phyloP scores from a whole-genome alignment of 2,888 invertebrate species.

The Dione vanillae region DNA sequence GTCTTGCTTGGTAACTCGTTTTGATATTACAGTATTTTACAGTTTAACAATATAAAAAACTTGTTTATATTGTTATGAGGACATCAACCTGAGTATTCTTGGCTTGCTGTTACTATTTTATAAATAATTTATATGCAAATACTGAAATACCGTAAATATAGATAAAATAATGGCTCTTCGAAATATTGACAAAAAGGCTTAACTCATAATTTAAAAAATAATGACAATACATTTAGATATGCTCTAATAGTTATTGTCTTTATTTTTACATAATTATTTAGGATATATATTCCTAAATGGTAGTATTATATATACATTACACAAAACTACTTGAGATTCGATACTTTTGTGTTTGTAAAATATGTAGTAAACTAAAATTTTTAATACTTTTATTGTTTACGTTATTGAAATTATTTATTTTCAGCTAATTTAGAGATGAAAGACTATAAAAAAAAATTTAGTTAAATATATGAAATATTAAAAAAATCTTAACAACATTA shows the following conservation, averaged over 20 bases:
- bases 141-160: background rate
- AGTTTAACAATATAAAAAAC: slow-evolving; percentile 4
- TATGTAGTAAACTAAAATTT: too few relatives aligned
- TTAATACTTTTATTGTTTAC: too few relatives aligned
- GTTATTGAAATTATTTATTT: too few relatives aligned
- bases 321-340: background rate
- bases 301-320: too few relatives aligned
- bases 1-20: slow-evolving; percentile 18
- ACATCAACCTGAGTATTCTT: slow-evolving; percentile 6
- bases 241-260: too few relatives aligned
- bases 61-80: slow-evolving; percentile 18
- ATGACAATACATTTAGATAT: too few relatives aligned
- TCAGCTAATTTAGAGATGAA: too few relatives aligned
- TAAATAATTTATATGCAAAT: background rate
- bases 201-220: background rate
- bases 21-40: slow-evolving; percentile 12
- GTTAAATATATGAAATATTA: too few relatives aligned
- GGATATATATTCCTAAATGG: too few relatives aligned
- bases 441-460: too few relatives aligned
- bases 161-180: background rate
- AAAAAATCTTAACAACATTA: too few relatives aligned
- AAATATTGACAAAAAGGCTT: background rate
- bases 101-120: background rate
- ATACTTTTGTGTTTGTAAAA: background rate
- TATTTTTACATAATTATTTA: too few relatives aligned